A percentile compares a stretch with the other conserved stretches of the same genome.
Conservation (phyloP, 1,140 invertebrate genomes). For the Drosophila sproati region DNA sequence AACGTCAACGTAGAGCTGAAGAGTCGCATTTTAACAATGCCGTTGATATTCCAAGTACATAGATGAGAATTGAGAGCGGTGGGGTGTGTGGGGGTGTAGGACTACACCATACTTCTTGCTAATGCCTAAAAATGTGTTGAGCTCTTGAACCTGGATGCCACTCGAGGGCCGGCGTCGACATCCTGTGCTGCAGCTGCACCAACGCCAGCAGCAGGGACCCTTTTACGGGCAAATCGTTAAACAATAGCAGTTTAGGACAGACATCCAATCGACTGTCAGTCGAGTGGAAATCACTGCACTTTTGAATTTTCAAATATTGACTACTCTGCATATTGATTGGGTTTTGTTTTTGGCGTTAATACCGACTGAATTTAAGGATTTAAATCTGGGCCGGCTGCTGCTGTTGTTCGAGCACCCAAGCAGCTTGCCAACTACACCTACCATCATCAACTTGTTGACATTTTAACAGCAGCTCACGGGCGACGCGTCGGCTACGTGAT, state of each 20-base stretch:
- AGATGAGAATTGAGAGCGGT: not conserved
- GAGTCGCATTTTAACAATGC: constrained; percentile 58
- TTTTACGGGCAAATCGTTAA: constrained; percentile 63
- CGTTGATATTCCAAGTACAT: constrained; percentile 67
- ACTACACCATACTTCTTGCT: constrained; percentile 50
- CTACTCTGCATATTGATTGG: constrained; percentile 75
- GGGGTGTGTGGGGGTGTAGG: not conserved
- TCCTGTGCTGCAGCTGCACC: constrained; percentile 29
- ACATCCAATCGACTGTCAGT: constrained; percentile 48
- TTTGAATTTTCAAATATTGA: constrained; percentile 69
- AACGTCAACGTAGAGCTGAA: not conserved
- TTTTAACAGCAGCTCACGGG: constrained; percentile 48
- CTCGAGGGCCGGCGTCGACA: constrained; percentile 46
- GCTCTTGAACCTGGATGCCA: constrained; percentile 68
- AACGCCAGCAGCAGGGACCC: constrained; percentile 2
- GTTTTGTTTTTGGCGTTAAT: constrained; percentile 35
- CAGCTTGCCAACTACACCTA: constrained; percentile 55
- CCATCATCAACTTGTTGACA: constrained; percentile 80
- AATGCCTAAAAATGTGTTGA: constrained; percentile 71
- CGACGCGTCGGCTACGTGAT: constrained; percentile 24
- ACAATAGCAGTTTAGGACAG: constrained; percentile 59
- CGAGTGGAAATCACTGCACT: constrained; percentile 60
- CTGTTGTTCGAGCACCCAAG: not conserved
- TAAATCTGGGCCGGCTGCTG: constrained; percentile 3
- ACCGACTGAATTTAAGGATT: constrained; percentile 19